Conservation (phyloP, 2,888 invertebrate species). For the Steinernema hermaphroditum region DNA sequence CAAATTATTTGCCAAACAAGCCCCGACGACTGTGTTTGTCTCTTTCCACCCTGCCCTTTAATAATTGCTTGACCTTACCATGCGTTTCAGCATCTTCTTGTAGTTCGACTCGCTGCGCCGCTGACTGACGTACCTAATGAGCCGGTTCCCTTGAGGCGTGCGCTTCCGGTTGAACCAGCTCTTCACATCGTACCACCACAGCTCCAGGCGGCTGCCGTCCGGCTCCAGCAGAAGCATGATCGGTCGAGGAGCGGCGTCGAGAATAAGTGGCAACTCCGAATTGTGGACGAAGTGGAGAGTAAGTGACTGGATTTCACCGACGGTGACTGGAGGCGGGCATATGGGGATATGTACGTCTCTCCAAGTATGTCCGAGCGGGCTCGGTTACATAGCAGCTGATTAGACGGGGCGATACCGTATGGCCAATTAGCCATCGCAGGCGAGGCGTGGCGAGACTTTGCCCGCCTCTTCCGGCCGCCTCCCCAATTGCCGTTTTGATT, state of each 20-base stretch:
- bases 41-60: no score
- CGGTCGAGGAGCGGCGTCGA: no score
- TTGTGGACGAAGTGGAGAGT: neutral
- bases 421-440: slow-evolving; percentile 12
- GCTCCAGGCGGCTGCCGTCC: slow-evolving; percentile 9
- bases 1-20: no score
- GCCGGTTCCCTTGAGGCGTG: neutral
- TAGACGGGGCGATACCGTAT: neutral
- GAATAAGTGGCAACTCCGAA: neutral
- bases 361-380: neutral
- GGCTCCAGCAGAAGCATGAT: slow-evolving; percentile 6
- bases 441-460: neutral
- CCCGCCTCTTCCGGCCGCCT: no score
- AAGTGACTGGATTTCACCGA: slow-evolving; percentile 3
- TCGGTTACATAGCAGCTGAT: slow-evolving; percentile 12
- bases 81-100: neutral
- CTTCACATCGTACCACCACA: slow-evolving; percentile 22
- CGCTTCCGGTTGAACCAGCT: neutral
- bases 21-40: no score
- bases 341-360: neutral
- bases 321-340: neutral
- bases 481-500: no score
- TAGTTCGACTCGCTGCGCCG: neutral
- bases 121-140: neutral
- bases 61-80: neutral